Conservation (phyloP, 2,888 invertebrate species). For the Smittia sp. region DNA sequence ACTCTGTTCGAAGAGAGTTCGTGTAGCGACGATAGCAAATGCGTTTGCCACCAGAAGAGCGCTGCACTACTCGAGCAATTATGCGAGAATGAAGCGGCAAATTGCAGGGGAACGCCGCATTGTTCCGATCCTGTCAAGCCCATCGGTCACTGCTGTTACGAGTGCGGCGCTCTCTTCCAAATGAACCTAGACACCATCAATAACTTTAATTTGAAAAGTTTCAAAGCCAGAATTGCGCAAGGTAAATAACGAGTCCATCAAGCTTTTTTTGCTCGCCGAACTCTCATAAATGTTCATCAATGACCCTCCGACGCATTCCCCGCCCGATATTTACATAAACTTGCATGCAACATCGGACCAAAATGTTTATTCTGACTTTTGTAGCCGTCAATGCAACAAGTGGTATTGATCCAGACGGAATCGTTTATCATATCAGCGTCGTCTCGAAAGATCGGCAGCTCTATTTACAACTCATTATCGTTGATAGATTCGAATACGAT, state of each 20-base stretch:
- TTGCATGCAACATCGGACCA: neutral
- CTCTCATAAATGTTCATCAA: neutral
- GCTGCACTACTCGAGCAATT: constrained; percentile 45
- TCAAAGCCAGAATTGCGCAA: neutral
- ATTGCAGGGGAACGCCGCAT: constrained; percentile 47
- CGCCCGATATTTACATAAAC: neutral
- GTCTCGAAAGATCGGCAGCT: constrained; percentile 45
- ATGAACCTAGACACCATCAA: constrained; percentile 23
- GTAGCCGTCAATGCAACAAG: constrained; percentile 34
- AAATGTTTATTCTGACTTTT: constrained; percentile 16
- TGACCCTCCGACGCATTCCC: neutral
- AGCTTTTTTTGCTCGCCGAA: no score
- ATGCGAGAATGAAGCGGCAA: constrained; percentile 48
- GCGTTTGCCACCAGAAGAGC: constrained; percentile 44
- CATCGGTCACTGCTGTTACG: constrained; percentile 49
- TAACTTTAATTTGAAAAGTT: constrained; percentile 13
- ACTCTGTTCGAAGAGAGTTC: constrained; percentile 36
- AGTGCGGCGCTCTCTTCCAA: constrained; percentile 49
- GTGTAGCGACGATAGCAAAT: constrained; percentile 19
- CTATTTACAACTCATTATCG: constrained; percentile 48
- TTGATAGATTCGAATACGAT: constrained; percentile 48
- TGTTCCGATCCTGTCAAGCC: constrained; percentile 50
- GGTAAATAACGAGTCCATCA: constrained; percentile 28
- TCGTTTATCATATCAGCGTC: constrained; percentile 47
- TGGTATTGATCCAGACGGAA: constrained; percentile 16